Evolutionary conservation across 2,797 vertebrate species (phyloP).

Genomic region (Adelosebastes latens): DNA sequence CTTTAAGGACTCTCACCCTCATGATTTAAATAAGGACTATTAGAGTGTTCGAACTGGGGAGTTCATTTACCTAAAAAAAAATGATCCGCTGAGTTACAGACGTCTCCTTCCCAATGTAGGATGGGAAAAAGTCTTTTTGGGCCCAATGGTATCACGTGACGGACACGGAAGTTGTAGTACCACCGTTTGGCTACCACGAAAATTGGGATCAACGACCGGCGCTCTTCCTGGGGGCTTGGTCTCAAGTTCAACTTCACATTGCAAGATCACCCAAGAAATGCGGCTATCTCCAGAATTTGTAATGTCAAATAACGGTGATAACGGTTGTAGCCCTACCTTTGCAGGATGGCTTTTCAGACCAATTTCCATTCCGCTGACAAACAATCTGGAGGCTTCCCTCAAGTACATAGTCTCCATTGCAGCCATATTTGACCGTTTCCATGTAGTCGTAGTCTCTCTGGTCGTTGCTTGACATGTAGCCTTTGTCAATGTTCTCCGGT

Average conservation of each 20-base stretch:
- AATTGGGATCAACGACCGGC: too few species aligned
- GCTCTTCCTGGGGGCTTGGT: too few species aligned
- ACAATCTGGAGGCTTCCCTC: slow-evolving; percentile 79
- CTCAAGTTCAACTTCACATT: background rate
- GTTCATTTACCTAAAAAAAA: too few species aligned
- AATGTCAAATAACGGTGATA: background rate
- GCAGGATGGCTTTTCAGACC: slow-evolving; percentile 88
- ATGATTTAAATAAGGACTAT: too few species aligned
- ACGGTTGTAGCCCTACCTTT: slow-evolving; percentile 78
- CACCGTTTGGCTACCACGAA: too few species aligned
- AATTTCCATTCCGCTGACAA: slow-evolving; percentile 83
- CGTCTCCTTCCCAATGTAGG: too few species aligned
- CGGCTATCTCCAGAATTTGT: background rate
- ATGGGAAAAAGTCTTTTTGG: too few species aligned
- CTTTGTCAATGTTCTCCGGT: slow-evolving; percentile 84
- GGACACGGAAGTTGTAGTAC: too few species aligned
- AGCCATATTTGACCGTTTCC: slow-evolving; percentile 86
- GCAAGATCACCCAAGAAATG: background rate
- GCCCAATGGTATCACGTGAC: too few species aligned
- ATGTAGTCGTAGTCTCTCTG: slow-evolving; percentile 73
- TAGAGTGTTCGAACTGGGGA: too few species aligned
- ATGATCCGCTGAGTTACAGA: too few species aligned
- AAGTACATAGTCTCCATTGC: slow-evolving; percentile 74
- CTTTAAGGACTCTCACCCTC: too few species aligned
- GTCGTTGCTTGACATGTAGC: slow-evolving; percentile 80